Evolutionary conservation across 2,888 invertebrate species (phyloP).

Genomic region (Xanthorhoe spadicearia): DNA sequence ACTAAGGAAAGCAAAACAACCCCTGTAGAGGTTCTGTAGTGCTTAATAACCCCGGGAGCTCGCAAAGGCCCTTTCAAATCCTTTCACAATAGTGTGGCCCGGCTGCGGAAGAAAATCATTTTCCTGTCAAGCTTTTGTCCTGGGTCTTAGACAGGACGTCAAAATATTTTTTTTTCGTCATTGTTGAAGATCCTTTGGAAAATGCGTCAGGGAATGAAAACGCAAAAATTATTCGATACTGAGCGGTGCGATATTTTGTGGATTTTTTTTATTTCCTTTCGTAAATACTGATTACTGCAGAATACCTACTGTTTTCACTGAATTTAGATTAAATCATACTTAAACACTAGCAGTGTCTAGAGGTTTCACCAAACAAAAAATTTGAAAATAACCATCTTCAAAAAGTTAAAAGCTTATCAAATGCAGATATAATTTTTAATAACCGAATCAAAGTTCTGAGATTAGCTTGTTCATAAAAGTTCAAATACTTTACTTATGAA

Average conservation of each 20-base stretch:
- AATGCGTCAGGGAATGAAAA: neutral
- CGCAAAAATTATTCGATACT: neutral
- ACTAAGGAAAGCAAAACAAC: constrained; percentile 21
- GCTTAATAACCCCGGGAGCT: constrained; percentile 62
- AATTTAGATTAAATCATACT: no score
- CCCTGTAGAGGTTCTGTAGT: constrained; percentile 39
- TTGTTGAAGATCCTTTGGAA: constrained; percentile 41
- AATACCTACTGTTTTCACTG: no score
- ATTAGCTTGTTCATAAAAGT: neutral
- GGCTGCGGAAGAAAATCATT: constrained; percentile 75
- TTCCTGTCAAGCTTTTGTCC: constrained; percentile 71
- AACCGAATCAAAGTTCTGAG: neutral
- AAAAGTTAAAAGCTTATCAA: no score
- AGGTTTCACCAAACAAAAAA: no score
- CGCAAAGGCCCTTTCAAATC: constrained; percentile 72
- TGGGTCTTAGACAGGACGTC: constrained; percentile 59
- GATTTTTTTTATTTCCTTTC: no score
- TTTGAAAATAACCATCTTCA: no score
- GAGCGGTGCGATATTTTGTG: neutral
- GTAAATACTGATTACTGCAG: no score
- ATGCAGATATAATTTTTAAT: neutral
- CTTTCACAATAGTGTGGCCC: constrained; percentile 77
- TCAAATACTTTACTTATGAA: neutral
- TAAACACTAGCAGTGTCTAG: no score
- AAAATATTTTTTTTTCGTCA: constrained; percentile 59